phyloP scores from a whole-genome alignment of 2,797 vertebrate genomes.

The Lemur catta region DNA sequence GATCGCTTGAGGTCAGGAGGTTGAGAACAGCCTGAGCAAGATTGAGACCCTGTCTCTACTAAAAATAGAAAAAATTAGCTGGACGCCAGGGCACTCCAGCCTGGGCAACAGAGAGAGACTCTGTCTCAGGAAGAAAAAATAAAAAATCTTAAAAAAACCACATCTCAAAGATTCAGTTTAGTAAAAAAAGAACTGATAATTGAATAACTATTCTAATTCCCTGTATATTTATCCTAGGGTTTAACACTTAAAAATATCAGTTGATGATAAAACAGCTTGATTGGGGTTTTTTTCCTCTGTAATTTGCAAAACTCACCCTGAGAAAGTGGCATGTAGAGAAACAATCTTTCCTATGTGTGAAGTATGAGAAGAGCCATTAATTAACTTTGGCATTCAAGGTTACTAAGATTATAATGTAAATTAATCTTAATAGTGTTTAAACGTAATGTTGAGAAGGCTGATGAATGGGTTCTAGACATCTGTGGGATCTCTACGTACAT shows the following conservation, averaged over 20 bases:
- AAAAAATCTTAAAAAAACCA: neutral
- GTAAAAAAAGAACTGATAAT: neutral
- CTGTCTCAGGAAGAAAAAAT: too few relatives aligned
- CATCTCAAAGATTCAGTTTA: neutral
- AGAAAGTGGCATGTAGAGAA: neutral
- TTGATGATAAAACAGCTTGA: neutral
- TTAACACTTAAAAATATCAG: neutral
- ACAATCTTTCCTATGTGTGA: neutral
- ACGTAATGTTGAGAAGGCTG: conserved; percentile 12
- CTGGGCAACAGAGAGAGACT: too few relatives aligned
- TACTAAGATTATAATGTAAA: neutral
- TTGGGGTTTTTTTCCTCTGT: neutral
- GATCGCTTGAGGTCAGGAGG: too few relatives aligned
- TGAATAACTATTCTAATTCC: neutral
- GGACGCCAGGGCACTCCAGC: too few relatives aligned
- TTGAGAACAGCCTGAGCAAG: too few relatives aligned
- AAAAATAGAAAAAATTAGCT: too few relatives aligned
- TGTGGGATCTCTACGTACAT: neutral
- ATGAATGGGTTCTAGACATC: neutral
- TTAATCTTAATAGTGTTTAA: neutral
- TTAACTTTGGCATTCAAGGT: neutral
- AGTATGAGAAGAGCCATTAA: neutral
- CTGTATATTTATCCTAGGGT: neutral
- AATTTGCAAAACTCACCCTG: neutral
- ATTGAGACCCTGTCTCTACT: too few relatives aligned